phyloP scores from a whole-genome alignment of 2,888 invertebrate species.

The Emmelina monodactyla region DNA sequence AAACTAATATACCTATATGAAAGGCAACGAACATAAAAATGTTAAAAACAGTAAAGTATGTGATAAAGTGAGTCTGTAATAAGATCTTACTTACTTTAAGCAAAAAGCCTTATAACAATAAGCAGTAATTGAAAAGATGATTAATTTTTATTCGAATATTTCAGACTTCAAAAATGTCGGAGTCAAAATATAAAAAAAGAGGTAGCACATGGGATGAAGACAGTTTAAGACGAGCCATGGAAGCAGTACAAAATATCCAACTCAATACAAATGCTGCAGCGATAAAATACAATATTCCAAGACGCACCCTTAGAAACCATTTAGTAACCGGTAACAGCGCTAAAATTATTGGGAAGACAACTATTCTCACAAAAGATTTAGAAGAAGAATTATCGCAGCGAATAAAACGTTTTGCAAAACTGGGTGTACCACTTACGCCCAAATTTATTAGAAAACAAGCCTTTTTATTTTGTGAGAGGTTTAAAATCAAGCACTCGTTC shows the following conservation, averaged over 20 bases:
- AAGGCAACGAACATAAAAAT: too few relatives aligned
- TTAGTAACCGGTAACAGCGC: slow-evolving; percentile 13
- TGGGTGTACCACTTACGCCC: slow-evolving; percentile 20
- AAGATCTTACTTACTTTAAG: too few relatives aligned
- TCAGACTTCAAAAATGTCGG: too few relatives aligned
- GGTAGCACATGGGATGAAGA: too few relatives aligned
- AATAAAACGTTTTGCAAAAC: slow-evolving; percentile 20
- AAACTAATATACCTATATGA: too few relatives aligned
- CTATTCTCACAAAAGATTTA: slow-evolving; percentile 17
- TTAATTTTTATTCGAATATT: too few relatives aligned
- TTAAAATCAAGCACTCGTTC: slow-evolving; percentile 5
- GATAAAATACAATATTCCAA: slow-evolving; percentile 8
- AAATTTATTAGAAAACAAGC: slow-evolving; percentile 18
- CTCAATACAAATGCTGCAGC: slow-evolving; percentile 14
- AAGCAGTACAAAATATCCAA: slow-evolving; percentile 19
- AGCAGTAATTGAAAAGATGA: too few relatives aligned
- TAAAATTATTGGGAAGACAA: slow-evolving; percentile 16
- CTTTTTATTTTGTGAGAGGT: slow-evolving; percentile 7
- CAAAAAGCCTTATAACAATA: too few relatives aligned
- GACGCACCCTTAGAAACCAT: slow-evolving; percentile 8
- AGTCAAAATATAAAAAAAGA: too few relatives aligned
- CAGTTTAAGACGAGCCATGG: too few relatives aligned
- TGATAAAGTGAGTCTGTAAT: too few relatives aligned
- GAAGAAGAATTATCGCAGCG: slow-evolving; percentile 19
- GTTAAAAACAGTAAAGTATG: too few relatives aligned